These are phyloP conservation scores for Pycnonotus jocosus DNA, from an alignment of 2,113 vertebrate genomes.

Conservation along the genomic window DNA sequence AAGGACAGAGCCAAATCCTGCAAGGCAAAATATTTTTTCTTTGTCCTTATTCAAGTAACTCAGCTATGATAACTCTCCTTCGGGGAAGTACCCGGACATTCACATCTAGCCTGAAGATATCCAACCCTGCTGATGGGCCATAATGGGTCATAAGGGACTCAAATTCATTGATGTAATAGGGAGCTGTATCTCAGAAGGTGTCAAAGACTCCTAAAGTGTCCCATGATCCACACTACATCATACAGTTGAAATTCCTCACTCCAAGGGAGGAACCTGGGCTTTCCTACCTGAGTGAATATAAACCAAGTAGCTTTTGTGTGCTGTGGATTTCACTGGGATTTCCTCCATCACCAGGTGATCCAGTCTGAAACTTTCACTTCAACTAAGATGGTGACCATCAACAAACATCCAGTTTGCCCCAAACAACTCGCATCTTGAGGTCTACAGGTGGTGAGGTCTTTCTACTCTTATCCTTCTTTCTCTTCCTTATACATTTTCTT, in stretches of 20 bases:
- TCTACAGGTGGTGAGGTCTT: rapidly evolving
- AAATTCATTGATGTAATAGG: not conserved
- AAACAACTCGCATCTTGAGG: rapidly evolving
- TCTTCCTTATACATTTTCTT: not conserved
- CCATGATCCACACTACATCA: not conserved
- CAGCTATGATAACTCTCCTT: not conserved
- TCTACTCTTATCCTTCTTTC: not conserved
- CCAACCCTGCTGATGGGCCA: not conserved
- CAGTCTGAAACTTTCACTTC: not conserved
- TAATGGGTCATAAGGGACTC: not conserved
- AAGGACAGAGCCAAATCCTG: not conserved
- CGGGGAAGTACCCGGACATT: rapidly evolving
- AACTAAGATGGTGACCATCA: not conserved
- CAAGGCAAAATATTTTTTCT: not conserved
- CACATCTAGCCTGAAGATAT: not conserved
- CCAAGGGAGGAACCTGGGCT: not conserved
- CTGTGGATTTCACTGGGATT: not conserved
- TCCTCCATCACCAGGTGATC: not conserved
- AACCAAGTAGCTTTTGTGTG: not conserved
- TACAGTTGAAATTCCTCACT: not conserved
- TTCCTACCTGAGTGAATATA: not conserved
- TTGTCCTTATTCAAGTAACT: not conserved
- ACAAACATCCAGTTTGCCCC: not conserved
- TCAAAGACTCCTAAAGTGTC: not conserved
- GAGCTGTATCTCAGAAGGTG: not conserved